These are phyloP conservation scores for Arrhamphus sclerolepis DNA, from an alignment of 2,797 vertebrate genomes.

Conservation along the genomic window DNA sequence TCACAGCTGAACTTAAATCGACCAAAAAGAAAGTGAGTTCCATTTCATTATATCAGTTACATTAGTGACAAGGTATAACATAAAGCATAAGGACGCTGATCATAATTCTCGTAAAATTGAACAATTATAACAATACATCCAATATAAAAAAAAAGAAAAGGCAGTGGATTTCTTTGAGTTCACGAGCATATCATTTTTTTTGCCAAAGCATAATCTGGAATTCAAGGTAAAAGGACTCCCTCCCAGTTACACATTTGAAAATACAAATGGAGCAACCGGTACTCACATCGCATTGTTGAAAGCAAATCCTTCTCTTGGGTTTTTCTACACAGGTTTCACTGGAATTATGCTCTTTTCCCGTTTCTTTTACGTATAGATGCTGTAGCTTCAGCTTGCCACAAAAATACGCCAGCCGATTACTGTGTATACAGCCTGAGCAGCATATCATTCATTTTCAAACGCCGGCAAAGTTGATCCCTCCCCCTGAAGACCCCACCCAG, in stretches of 20 bases:
- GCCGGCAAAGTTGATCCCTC: constrained; percentile 60
- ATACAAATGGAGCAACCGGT: background rate
- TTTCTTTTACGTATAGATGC: background rate
- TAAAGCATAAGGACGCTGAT: background rate
- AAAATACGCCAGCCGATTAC: constrained; percentile 8
- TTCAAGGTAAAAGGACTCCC: background rate
- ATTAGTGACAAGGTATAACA: background rate
- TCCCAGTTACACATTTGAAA: background rate
- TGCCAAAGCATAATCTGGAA: background rate
- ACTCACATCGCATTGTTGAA: constrained; percentile 80
- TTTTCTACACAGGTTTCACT: background rate
- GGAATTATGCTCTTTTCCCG: background rate
- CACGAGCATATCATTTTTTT: background rate
- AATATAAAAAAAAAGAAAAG: background rate
- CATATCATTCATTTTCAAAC: constrained; percentile 81
- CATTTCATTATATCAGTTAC: no score
- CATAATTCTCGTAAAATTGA: background rate
- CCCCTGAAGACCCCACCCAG: constrained; percentile 63
- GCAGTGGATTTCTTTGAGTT: background rate
- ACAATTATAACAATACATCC: no score
- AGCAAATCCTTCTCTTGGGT: background rate
- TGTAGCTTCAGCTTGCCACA: background rate
- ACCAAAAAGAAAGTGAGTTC: no score
- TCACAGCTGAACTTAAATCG: background rate
- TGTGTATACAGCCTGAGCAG: constrained; percentile 48